phyloP scores from a whole-genome alignment of 2,797 vertebrate genomes.

The Cossypha polioptera region DNA sequence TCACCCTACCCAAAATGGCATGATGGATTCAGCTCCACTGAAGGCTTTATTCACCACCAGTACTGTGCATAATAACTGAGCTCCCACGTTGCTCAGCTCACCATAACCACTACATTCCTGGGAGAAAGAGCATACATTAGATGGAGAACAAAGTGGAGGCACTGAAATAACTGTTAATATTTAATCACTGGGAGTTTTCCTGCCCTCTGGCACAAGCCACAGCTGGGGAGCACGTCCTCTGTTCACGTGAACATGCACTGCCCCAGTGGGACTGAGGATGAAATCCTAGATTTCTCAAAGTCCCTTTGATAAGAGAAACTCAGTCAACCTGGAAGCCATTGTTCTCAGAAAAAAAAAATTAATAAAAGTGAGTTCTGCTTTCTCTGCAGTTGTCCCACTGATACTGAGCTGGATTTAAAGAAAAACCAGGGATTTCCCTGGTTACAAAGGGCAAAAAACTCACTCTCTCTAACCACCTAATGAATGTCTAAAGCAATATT shows the following conservation, averaged over 20 bases:
- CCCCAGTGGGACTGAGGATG: accelerated
- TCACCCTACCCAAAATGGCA: neutral
- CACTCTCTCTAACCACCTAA: neutral
- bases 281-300: neutral
- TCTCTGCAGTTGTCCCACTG: neutral
- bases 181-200: neutral
- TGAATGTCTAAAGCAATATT: neutral
- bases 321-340: neutral
- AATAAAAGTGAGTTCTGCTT: neutral
- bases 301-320: neutral
- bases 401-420: neutral
- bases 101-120: neutral
- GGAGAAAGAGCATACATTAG: neutral
- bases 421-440: neutral
- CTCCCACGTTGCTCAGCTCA: neutral
- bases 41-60: neutral
- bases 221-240: neutral
- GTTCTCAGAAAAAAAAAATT: neutral
- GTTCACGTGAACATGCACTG: neutral
- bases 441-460: neutral
- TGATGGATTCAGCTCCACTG: accelerated
- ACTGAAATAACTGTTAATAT: slow-evolving; percentile 31
- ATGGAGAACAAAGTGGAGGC: neutral
- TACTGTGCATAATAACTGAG: neutral
- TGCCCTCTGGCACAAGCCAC: neutral